Evolutionary conservation across 2,888 invertebrate species (phyloP).

Genomic region (Lepas anatifera): DNA sequence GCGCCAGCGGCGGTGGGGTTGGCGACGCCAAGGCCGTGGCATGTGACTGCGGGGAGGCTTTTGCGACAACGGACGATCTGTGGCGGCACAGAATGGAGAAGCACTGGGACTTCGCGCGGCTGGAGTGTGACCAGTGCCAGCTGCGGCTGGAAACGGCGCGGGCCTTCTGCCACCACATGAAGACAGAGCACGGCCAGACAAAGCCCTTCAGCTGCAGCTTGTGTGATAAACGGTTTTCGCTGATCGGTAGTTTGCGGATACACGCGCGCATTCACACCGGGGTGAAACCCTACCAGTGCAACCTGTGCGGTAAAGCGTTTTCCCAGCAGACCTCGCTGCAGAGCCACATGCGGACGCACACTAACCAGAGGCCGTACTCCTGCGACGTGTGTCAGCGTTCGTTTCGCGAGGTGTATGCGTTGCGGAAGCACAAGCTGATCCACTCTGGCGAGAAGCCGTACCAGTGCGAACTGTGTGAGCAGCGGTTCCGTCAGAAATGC

Average conservation of each 20-base stretch:
- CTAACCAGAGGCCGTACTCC: neutral
- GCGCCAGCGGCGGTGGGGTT: neutral
- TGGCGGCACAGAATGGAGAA: neutral
- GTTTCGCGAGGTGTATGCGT: neutral
- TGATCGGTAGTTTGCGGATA: neutral
- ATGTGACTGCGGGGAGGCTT: neutral
- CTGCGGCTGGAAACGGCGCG: neutral
- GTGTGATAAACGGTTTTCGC: neutral
- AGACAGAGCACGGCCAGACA: neutral
- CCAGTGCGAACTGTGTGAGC: neutral
- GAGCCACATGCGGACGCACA: neutral
- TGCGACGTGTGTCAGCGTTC: neutral
- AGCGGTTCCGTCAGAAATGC: conserved; percentile 1
- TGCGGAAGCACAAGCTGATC: neutral
- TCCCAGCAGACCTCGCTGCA: neutral
- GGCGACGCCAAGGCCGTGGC: neutral
- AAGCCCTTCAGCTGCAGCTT: neutral
- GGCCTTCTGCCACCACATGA: neutral
- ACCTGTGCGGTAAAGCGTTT: neutral
- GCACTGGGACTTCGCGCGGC: neutral
- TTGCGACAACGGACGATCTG: neutral
- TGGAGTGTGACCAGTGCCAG: neutral
- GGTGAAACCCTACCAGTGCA: neutral
- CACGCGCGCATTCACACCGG: neutral
- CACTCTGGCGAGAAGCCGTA: conserved; percentile 2